Evolutionary conservation across 1,140 invertebrate species (phyloP).

Genomic region (Dinothrombium tinctorium): DNA sequence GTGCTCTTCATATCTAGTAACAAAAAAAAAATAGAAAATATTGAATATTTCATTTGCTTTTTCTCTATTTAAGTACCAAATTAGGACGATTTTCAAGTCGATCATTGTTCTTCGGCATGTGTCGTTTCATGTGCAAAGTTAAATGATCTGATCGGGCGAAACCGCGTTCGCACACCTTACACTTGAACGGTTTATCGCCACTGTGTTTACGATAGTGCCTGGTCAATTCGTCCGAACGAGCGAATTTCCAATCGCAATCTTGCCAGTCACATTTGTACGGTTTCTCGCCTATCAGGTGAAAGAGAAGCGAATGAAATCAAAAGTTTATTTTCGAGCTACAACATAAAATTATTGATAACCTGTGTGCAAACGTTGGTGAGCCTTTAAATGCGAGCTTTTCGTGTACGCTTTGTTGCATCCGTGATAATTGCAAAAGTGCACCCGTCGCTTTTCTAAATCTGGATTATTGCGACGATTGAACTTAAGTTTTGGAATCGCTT

Average conservation of each 20-base stretch:
- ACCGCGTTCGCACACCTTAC: slow-evolving; percentile 29
- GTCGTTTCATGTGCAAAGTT: slow-evolving; percentile 86
- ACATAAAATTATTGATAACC: slow-evolving; percentile 25
- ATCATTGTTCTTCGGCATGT: slow-evolving; percentile 77
- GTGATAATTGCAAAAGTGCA: slow-evolving; percentile 83
- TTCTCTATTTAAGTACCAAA: neutral
- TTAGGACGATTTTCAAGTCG: slow-evolving; percentile 18
- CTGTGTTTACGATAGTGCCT: slow-evolving; percentile 90
- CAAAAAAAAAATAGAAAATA: neutral
- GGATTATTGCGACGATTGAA: slow-evolving; percentile 83
- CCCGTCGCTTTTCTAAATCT: slow-evolving; percentile 72
- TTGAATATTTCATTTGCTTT: neutral
- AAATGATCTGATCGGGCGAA: slow-evolving; percentile 75
- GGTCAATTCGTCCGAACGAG: slow-evolving; percentile 84
- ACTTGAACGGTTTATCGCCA: slow-evolving; percentile 85
- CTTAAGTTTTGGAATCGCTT: too few relatives aligned
- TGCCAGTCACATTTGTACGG: slow-evolving; percentile 88
- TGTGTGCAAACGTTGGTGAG: slow-evolving; percentile 91
- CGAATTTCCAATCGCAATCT: slow-evolving; percentile 86
- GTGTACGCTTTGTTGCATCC: slow-evolving; percentile 96
- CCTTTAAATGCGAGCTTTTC: slow-evolving; percentile 94
- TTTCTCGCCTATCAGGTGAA: slow-evolving; percentile 60
- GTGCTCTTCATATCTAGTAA: neutral
- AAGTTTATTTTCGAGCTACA: neutral
- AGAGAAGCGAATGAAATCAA: neutral